A percentile compares a stretch with the other conserved stretches of the same genome.
Conservation (phyloP, 2,888 invertebrate genomes). For the Nomada ruficornis region DNA sequence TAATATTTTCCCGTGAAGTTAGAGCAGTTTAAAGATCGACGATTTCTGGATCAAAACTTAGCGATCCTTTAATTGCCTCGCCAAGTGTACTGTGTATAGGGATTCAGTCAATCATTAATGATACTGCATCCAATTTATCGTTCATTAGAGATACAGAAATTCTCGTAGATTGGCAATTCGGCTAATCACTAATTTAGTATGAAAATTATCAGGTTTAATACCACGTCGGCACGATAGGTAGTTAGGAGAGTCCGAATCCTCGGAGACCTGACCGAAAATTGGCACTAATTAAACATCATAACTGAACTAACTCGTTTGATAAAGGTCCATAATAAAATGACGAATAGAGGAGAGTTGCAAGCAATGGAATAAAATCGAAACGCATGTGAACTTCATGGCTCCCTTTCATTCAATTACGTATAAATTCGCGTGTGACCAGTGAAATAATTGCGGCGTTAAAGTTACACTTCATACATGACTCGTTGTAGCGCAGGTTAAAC, state of each 20-base stretch:
- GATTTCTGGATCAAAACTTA: too few species aligned
- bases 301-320: slow-evolving; percentile 52
- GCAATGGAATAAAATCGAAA: background rate
- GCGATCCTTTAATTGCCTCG: too few species aligned
- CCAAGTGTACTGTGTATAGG: too few species aligned
- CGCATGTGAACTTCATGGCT: slow-evolving; percentile 13
- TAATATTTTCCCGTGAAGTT: too few species aligned
- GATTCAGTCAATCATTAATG: background rate
- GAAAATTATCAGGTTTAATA: slow-evolving; percentile 50
- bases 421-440: slow-evolving; percentile 18
- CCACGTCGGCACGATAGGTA: background rate
- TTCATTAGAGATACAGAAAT: slow-evolving; percentile 16
- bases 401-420: slow-evolving; percentile 53
- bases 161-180: slow-evolving; percentile 8
- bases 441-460: slow-evolving; percentile 35
- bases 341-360: background rate
- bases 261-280: slow-evolving; percentile 41
- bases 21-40: too few species aligned
- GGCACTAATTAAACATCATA: slow-evolving; percentile 64
- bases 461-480: slow-evolving; percentile 12
- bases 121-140: background rate
- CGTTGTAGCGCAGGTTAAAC: background rate
- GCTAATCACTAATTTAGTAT: slow-evolving; percentile 45
- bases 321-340: slow-evolving; percentile 42
- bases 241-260: slow-evolving; percentile 46